Evolutionary conservation across 2,797 vertebrate species (phyloP).

Genomic region (Hemitrygon akajei): DNA sequence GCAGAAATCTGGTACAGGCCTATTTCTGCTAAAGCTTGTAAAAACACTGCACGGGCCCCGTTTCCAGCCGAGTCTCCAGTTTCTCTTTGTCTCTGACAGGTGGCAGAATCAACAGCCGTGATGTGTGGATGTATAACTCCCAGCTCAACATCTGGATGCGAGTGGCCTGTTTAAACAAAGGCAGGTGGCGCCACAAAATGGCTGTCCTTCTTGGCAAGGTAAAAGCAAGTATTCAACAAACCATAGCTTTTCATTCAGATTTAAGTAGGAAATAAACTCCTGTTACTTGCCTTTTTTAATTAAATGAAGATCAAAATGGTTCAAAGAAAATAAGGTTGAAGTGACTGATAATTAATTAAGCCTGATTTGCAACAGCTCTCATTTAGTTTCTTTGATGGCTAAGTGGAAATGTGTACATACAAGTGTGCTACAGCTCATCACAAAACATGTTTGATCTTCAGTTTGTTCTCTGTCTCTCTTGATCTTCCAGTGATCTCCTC

Average conservation of each 20-base stretch:
- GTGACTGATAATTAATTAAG: neutral
- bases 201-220: conserved; percentile 95
- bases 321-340: conserved; percentile 16
- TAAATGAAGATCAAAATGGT: neutral
- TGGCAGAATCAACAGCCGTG: conserved; percentile 92
- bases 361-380: neutral
- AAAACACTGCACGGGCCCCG: neutral
- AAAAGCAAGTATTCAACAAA: conserved; percentile 48
- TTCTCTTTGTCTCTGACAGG: conserved; percentile 58
- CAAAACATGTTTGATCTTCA: neutral
- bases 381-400: neutral
- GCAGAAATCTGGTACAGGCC: neutral
- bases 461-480: neutral
- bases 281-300: neutral
- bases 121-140: conserved; percentile 99
- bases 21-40: neutral
- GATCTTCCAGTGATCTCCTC: neutral
- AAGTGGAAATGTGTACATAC: neutral
- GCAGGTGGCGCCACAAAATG: conserved; percentile 99
- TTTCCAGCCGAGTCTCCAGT: neutral
- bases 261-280: neutral
- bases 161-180: conserved; percentile 95
- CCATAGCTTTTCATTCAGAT: neutral
- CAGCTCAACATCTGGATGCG: conserved; percentile 98
- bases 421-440: neutral